Percentiles rank a stretch among this genome's conserved stretches.
These are phyloP conservation scores for Dryadula phaetusa DNA, from an alignment of 2,888 invertebrate species.

Conservation along the genomic window DNA sequence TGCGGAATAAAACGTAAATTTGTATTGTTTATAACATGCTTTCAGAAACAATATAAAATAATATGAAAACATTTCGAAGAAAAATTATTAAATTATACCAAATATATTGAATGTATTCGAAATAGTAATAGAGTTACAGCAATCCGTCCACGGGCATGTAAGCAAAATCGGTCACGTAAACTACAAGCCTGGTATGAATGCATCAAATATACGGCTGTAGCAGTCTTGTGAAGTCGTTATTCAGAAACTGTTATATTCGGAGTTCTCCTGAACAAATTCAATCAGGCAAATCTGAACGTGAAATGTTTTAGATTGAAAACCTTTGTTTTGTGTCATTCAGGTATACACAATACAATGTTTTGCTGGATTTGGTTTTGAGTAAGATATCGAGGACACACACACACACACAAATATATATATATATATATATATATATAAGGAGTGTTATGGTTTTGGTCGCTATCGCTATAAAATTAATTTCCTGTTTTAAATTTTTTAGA, in stretches of 20 bases:
- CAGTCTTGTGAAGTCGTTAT: conserved; percentile 9
- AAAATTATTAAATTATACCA: neutral
- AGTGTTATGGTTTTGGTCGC: no score
- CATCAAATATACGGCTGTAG: conserved; percentile 19
- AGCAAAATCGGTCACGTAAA: conserved; percentile 29
- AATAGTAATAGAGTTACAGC: conserved; percentile 4
- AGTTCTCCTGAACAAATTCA: conserved; percentile 16
- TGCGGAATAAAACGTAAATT: no score
- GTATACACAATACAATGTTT: conserved; percentile 12
- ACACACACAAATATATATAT: no score
- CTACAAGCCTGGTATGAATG: conserved; percentile 13
- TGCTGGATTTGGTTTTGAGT: neutral
- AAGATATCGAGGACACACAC: neutral
- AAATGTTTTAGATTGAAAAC: conserved; percentile 23
- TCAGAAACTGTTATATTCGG: conserved; percentile 15
- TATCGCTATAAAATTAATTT: no score
- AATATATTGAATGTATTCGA: conserved; percentile 1
- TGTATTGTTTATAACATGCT: no score
- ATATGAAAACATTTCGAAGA: neutral
- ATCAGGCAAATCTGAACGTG: conserved; percentile 3
- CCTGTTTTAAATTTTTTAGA: no score
- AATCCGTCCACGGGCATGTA: neutral
- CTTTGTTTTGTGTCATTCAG: conserved; percentile 23
- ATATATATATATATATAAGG: no score
- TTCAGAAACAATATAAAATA: no score